phyloP scores from a whole-genome alignment of 2,113 vertebrate species.

The Oreochromis aureus region DNA sequence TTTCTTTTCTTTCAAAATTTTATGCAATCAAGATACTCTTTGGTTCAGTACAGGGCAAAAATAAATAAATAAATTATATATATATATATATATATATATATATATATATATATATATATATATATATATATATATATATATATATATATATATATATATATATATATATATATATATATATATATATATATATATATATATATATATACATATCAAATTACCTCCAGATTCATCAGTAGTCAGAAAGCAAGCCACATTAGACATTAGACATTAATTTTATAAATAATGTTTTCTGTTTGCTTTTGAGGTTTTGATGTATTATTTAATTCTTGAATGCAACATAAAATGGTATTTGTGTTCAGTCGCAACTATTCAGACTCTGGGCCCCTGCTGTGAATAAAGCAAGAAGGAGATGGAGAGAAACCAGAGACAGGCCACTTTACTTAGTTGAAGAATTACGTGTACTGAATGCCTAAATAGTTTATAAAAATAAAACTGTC shows the following conservation, averaged over 20 bases:
- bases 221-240: background rate
- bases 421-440: background rate
- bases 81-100: fast-evolving
- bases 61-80: too few species aligned
- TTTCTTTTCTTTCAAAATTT: background rate
- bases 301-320: slow-evolving; percentile 31
- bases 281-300: slow-evolving; percentile 26
- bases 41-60: background rate
- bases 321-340: slow-evolving; percentile 23
- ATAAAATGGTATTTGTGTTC: background rate
- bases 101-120: fast-evolving
- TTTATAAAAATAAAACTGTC: slow-evolving; percentile 30
- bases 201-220: background rate
- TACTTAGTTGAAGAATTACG: background rate
- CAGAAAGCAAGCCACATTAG: background rate
- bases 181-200: too few species aligned
- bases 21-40: background rate
- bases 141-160: fast-evolving
- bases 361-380: background rate
- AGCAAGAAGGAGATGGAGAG: background rate
- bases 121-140: fast-evolving
- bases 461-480: slow-evolving; percentile 21
- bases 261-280: slow-evolving; percentile 13
- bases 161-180: fast-evolving
- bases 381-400: background rate